Evolutionary conservation across 2,113 vertebrate genomes (phyloP), one percentile per base, ranked within the genome.

Genomic region (Nerophis lumbriciformis): DNA sequence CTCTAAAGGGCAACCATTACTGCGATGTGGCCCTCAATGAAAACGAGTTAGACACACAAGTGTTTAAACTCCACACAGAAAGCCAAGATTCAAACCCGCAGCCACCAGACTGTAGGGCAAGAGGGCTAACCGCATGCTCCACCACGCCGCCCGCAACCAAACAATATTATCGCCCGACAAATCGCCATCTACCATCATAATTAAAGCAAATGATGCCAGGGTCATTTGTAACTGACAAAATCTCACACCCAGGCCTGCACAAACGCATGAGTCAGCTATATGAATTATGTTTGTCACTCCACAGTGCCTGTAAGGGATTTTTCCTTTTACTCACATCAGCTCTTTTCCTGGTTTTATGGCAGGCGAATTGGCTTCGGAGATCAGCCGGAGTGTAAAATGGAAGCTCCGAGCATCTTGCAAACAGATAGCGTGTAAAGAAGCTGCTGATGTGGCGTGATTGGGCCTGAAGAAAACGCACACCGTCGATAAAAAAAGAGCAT

Each of bases 321-420:
- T 39, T 56, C 53, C 8, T 56, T 39, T 56, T 56, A 56, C 53
- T 39, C 37, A 16, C 11, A 55, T 56, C 53, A 39, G 53, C 53
- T 39, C 37, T 56, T 56, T 39, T 56, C 16, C 53, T 56, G 53
- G 39, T 56, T 56, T 39, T 15, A 8, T 37, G 36, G 38, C 53
- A 39, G 37, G 38, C 15, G 35, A 54, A 54, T 38, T 37, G 53
- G 37, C 37, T 56, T 56, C 53, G 10, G 36, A 39, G 15, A 56
- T 56, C 15, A 39, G 53, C 4, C 14, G 8, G 39, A 56, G 53
- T 56, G 53, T n/a, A 39, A 39, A 56, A 56, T 16, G 53, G 53
- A 16, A 56, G 53, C 35, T 6, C 13, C 13, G 14, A 37, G 36
- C 14, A 39, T 55, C 53, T 55, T 39, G 53, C 53, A 55, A 55